Percentiles rank a stretch among this genome's conserved stretches.
Evolutionary conservation across 2,797 vertebrate genomes (phyloP).

Genomic region (Sebastes diaconus): DNA sequence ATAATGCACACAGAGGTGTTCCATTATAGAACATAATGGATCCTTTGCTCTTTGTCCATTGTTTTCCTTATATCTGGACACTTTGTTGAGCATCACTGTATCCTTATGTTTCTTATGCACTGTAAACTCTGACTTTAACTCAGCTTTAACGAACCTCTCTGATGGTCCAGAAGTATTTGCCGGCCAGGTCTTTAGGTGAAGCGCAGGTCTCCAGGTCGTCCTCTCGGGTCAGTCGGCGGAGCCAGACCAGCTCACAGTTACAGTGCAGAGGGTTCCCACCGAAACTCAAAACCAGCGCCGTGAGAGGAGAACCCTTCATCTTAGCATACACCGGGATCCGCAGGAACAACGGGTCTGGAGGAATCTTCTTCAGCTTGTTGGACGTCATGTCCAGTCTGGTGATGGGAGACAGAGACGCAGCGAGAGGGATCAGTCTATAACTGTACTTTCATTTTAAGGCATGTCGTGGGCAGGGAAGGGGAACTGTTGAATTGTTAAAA

Average conservation of each 20-base stretch:
- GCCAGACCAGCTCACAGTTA: constrained; percentile 93
- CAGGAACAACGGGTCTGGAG: constrained; percentile 90
- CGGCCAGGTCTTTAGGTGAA: constrained; percentile 86
- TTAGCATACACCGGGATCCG: constrained; percentile 89
- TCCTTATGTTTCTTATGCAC: neutral
- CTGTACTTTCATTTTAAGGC: neutral
- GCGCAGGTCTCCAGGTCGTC: constrained; percentile 93
- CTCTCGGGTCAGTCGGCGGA: constrained; percentile 87
- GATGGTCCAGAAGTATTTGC: constrained; percentile 95
- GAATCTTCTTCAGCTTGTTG: constrained; percentile 94
- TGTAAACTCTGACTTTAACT: neutral
- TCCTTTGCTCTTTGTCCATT: neutral
- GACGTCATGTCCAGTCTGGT: constrained; percentile 92
- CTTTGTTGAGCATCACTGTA: neutral
- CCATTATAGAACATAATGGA: neutral
- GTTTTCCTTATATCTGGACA: neutral
- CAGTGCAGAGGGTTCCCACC: constrained; percentile 92
- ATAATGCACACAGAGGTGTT: neutral
- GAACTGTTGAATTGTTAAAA: neutral
- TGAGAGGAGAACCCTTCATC: constrained; percentile 87
- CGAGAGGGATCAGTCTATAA: neutral
- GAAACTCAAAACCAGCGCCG: constrained; percentile 88
- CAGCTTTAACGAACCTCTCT: constrained; percentile 73
- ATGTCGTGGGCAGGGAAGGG: neutral
- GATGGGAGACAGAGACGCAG: neutral